Evolutionary conservation across 2,888 invertebrate genomes (phyloP), one percentile per base, ranked within the genome.

Genomic region (Chalcis sispes): DNA sequence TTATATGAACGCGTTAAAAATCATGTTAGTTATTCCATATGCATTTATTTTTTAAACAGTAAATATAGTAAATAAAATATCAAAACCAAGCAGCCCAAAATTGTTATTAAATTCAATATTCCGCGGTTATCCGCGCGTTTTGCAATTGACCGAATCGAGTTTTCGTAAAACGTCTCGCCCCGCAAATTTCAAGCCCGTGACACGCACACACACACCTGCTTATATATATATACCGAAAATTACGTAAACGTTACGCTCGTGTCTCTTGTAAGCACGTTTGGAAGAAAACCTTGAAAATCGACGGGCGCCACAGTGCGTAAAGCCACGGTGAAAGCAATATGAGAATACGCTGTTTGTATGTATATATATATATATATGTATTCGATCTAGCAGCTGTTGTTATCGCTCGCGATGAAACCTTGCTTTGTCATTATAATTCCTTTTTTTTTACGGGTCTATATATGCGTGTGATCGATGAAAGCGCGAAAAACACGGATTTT

Each of bases 261-360:
- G 46, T 54, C 27, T 27, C 15, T n/a, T 7, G 27, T n/a, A n/a
- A n/a, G n/a, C n/a, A 2, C 32, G 54, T 27, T 56, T 42, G 52
- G 61, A 72, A 66, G 52, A 56, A 56, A 73, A 5, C 72, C 72
- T 73, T 73, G 72, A 73, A 73, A 73, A 73, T 73, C 66, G 72
- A 73, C 66, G 58, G 65, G 59, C 61, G 23, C 18, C n/a, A 15
- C 42, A 46, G 46, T 69, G 58, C 32, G 36, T 36, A 25, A 25
- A 70, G 58, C 8, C 29, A 15, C 67, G 25, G 50, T 66, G 66
- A 66, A 66, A 73, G 66, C 73, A 59, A 32, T n/a, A n/a, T 56
- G 52, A 52, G 59, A 61, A 61, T 59, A 42, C 50, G 59, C 46
- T 56, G 46, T 69, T 46, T 20, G 10, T 15, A 7, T n/a, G n/a